A percentile compares a stretch with the other conserved stretches of the same genome.
Conservation (phyloP, 2,113 vertebrate species). For the Zosterops borbonicus region DNA sequence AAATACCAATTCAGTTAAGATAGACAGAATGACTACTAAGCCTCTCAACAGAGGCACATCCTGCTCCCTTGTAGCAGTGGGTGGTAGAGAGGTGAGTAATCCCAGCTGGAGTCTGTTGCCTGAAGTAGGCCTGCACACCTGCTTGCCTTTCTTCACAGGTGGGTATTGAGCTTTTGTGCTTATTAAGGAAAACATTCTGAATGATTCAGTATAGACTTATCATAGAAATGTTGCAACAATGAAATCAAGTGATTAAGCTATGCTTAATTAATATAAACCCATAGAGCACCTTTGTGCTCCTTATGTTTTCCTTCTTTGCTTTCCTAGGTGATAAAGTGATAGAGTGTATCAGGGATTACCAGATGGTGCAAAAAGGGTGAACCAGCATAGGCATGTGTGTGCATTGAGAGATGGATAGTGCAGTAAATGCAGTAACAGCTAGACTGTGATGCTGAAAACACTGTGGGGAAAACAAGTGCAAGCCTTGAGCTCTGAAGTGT, state of each 20-base stretch:
- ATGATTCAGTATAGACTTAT: not conserved
- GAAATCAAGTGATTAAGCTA: not conserved
- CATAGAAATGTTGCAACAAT: not conserved
- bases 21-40: accelerated
- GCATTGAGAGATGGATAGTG: accelerated
- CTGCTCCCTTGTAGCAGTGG: not conserved
- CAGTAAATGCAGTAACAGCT: not conserved
- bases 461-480: not conserved
- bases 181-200: not conserved
- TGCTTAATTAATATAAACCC: not conserved
- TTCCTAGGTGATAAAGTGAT: not conserved
- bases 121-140: not conserved
- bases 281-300: not conserved
- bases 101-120: not conserved
- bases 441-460: not conserved
- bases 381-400: accelerated
- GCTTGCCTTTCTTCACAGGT: not conserved
- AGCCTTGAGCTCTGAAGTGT: not conserved
- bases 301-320: not conserved
- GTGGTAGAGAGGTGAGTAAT: not conserved
- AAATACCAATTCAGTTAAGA: accelerated
- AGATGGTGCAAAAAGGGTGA: not conserved
- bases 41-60: accelerated
- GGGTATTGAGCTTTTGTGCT: not conserved
- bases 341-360: not conserved